Percentiles rank a stretch among this genome's conserved stretches.
Conservation (phyloP, 2,888 invertebrate genomes). For the Ypsolopha scabrella region DNA sequence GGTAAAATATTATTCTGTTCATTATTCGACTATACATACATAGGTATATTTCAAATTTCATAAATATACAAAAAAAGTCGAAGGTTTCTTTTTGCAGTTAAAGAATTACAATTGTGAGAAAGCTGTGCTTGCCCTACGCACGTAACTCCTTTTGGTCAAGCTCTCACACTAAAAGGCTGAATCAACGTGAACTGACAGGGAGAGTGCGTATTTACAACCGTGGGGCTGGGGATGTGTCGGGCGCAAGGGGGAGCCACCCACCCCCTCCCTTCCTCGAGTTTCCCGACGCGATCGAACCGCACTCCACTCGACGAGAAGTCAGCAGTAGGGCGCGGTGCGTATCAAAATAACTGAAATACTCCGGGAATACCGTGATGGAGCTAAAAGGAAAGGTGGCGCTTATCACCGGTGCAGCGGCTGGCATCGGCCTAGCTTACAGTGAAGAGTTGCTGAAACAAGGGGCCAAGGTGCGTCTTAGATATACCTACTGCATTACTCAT, state of each 20-base stretch:
- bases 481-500: neutral
- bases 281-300: conserved; percentile 53
- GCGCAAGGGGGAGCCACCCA: conserved; percentile 28
- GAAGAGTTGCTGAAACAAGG: conserved; percentile 79
- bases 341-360: conserved; percentile 7
- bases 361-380: conserved; percentile 67
- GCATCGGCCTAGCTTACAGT: conserved; percentile 79
- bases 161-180: too few relatives aligned
- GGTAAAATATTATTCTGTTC: too few relatives aligned
- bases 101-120: too few relatives aligned
- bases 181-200: conserved; percentile 17
- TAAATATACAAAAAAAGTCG: too few relatives aligned
- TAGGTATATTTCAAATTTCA: too few relatives aligned
- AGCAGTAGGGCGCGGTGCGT: conserved; percentile 41
- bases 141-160: too few relatives aligned
- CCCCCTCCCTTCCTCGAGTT: conserved; percentile 14
- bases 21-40: too few relatives aligned
- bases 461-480: conserved; percentile 71
- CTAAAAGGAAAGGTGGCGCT: conserved; percentile 80
- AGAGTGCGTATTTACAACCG: conserved; percentile 44
- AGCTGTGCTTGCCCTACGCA: too few relatives aligned
- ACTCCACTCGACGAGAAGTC: conserved; percentile 14
- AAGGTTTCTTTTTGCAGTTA: too few relatives aligned
- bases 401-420: conserved; percentile 80
- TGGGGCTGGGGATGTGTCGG: conserved; percentile 49